Evolutionary conservation across 2,888 invertebrate genomes (phyloP).

Genomic region (Eledona agricola): DNA sequence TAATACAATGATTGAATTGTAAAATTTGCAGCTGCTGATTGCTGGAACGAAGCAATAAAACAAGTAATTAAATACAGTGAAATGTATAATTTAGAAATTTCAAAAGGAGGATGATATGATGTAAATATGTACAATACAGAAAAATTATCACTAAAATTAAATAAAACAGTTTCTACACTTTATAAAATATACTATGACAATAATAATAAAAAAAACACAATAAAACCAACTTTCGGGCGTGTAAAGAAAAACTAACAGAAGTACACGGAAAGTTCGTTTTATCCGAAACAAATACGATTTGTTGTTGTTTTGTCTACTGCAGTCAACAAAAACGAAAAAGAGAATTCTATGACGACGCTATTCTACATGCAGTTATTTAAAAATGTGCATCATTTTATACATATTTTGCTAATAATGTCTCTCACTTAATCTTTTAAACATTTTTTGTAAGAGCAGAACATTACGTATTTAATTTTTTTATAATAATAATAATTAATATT

Average conservation of each 20-base stretch:
- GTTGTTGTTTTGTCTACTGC: conserved; percentile 52
- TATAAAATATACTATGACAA: conserved; percentile 46
- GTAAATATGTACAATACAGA: conserved; percentile 68
- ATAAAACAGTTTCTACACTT: conserved; percentile 36
- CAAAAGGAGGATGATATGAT: conserved; percentile 81
- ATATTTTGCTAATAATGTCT: conserved; percentile 55
- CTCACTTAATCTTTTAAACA: conserved; percentile 38
- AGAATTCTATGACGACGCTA: conserved; percentile 55
- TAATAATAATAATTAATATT: too few species aligned
- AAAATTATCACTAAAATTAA: conserved; percentile 60
- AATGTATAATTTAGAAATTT: conserved; percentile 79
- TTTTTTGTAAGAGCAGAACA: conserved; percentile 40
- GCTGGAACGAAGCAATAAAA: too few species aligned
- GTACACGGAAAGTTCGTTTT: conserved; percentile 46
- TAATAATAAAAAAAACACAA: conserved; percentile 49
- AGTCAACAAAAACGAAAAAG: too few species aligned
- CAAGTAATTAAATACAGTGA: conserved; percentile 64
- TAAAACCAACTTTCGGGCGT: conserved; percentile 53
- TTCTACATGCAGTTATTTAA: conserved; percentile 61
- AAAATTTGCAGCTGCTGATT: too few species aligned
- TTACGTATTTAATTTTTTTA: conserved; percentile 59
- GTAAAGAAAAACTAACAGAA: conserved; percentile 9
- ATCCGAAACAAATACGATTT: conserved; percentile 40
- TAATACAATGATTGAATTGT: too few species aligned
- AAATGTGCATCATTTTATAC: conserved; percentile 60